Evolutionary conservation across 2,888 invertebrate species (phyloP).

Genomic region (Microdon myrmicae): DNA sequence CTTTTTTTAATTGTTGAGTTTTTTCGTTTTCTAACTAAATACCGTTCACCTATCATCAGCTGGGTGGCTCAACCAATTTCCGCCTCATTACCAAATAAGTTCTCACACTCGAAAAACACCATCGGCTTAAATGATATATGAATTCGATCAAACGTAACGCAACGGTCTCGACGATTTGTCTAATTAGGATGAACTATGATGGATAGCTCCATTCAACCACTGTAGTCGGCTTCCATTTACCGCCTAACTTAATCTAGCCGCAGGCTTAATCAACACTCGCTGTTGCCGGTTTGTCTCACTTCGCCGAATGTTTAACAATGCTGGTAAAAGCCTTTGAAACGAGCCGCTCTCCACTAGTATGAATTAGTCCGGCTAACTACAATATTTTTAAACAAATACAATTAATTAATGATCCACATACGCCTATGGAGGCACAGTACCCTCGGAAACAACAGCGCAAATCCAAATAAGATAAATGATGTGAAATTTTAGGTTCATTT

Average conservation of each 20-base stretch:
- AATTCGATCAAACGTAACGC: constrained; percentile 23
- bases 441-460: constrained; percentile 24
- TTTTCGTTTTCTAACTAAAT: no score
- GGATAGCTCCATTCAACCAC: constrained; percentile 26
- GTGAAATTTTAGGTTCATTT: constrained; percentile 49
- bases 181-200: constrained; percentile 42
- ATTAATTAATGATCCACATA: constrained; percentile 55
- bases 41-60: neutral
- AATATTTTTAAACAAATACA: constrained; percentile 56
- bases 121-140: constrained; percentile 12
- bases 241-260: constrained; percentile 7
- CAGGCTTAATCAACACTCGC: neutral
- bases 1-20: no score
- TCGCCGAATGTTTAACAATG: constrained; percentile 29
- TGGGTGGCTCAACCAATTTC: constrained; percentile 3
- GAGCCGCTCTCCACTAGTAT: constrained; percentile 34
- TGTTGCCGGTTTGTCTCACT: constrained; percentile 10
- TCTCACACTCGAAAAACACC: constrained; percentile 18
- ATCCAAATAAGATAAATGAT: constrained; percentile 52
- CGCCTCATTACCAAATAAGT: constrained; percentile 14
- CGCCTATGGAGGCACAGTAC: constrained; percentile 7
- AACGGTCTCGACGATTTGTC: constrained; percentile 33
- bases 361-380: constrained; percentile 50
- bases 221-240: constrained; percentile 27
- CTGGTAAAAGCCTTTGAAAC: constrained; percentile 27